Evolutionary conservation across 2,113 vertebrate genomes (phyloP), one percentile per base, ranked within the genome.

Genomic region (Solea solea): DNA sequence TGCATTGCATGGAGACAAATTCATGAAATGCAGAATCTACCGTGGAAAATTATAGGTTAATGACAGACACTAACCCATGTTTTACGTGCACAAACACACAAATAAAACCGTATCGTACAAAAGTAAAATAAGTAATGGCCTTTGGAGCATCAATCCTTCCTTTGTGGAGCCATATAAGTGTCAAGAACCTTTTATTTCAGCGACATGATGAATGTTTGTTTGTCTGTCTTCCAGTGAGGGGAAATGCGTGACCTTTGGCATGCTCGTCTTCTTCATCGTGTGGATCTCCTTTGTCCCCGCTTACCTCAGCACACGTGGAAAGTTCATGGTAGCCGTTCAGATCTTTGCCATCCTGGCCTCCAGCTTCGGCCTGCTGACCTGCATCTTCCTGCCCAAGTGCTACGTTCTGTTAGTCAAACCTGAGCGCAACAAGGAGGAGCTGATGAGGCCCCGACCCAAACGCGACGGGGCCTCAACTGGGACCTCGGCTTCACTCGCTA

Each of bases 241-340:
- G 0, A 96, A 96, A 86, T 89, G 91, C 13, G 51, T 96, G 81
- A 95, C 94, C 40, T 96, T 96, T 55, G 93, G 94, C 69, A 94
- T 96, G 94, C 85, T 97, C 81, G 94, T 95, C 54, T 94, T 96
- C 89, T 96, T 96, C 84, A 95, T 96, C 0, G 89, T 96, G 72
- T 97, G 95, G 93, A 95, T 95, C 88, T 96, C 95, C 57, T 96
- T 96, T 9, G 93, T 96, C 25, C 95, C 95, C 0, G 95, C 95
- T n/a, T 96, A 95, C 73, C 86, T 97, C 74, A 96, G 94, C 92
- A 96, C 95, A 0, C 93, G 94, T 3, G 95, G 95, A 27, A 96
- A 95, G 81, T 96, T 96, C 88, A 95, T 96, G 92, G 95, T 96
- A 25, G 95, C 95, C 0, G 94, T 96, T 60, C 95, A 97, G 88